Percentiles rank a stretch among this genome's conserved stretches.
Evolutionary conservation across 1,140 invertebrate genomes (phyloP).

Genomic region (Elysia chlorotica): DNA sequence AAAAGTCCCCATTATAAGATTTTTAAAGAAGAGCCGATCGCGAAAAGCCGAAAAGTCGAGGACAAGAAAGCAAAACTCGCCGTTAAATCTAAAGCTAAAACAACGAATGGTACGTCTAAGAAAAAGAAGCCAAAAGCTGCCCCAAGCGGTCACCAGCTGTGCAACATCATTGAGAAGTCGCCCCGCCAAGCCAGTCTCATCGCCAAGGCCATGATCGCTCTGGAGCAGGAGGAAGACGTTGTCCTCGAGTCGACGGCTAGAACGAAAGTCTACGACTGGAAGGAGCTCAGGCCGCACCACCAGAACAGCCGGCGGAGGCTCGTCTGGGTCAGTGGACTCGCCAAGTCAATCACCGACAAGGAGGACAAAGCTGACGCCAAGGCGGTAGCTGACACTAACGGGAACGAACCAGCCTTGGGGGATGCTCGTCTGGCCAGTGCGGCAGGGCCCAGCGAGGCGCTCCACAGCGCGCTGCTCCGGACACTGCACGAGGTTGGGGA

Average conservation of each 20-base stretch:
- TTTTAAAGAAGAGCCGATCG: constrained; percentile 9
- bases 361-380: background rate
- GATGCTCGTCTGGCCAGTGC: background rate
- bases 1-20: constrained; percentile 15
- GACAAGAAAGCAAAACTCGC: background rate
- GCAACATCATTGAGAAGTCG: constrained; percentile 22
- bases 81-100: background rate
- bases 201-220: constrained; percentile 19
- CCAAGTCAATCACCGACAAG: background rate
- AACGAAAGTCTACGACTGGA: constrained; percentile 18
- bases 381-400: constrained; percentile 12
- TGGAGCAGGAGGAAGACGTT: constrained; percentile 18
- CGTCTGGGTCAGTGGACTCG: constrained; percentile 8
- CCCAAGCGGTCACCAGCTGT: background rate
- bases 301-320: background rate
- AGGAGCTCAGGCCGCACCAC: background rate
- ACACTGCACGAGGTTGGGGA: constrained; percentile 18
- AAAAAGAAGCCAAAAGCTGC: constrained; percentile 15
- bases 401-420: background rate
- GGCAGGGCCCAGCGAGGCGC: background rate
- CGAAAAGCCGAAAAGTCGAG: constrained; percentile 9
- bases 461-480: constrained; percentile 6
- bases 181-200: constrained; percentile 19
- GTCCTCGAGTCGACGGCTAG: background rate
- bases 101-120: background rate